Percentiles rank a stretch among this genome's conserved stretches.
phyloP scores from a whole-genome alignment of 2,888 invertebrate species.

The Celastrina argiolus region DNA sequence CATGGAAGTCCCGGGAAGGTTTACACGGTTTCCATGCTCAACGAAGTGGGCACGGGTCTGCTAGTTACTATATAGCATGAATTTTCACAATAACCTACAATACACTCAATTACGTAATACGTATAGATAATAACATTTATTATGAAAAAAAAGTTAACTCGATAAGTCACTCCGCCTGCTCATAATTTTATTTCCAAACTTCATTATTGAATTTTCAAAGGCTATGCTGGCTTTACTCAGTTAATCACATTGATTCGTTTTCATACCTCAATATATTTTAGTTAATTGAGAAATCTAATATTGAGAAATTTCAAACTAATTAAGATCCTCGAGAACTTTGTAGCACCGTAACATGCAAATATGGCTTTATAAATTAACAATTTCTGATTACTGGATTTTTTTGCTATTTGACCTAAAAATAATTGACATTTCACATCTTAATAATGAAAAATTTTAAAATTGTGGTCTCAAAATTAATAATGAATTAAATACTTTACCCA shows the following conservation, averaged over 20 bases:
- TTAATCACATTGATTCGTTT: conserved; percentile 16
- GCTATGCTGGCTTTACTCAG: conserved; percentile 28
- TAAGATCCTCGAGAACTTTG: not conserved
- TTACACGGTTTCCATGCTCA: no score
- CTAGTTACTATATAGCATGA: no score
- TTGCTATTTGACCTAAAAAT: no score
- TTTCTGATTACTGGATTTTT: not conserved
- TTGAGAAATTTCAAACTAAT: conserved; percentile 4
- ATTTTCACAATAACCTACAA: no score
- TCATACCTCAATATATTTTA: conserved; percentile 2
- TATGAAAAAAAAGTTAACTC: not conserved
- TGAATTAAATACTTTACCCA: no score
- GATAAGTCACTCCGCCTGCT: conserved; percentile 24
- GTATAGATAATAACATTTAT: not conserved
- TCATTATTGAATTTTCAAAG: conserved; percentile 37
- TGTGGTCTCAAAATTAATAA: no score
- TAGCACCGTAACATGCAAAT: not conserved
- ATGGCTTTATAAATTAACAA: not conserved
- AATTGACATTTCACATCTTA: no score
- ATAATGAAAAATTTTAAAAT: no score
- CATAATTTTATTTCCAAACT: conserved; percentile 39
- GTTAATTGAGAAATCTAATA: conserved; percentile 16
- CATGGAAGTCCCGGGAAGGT: no score
- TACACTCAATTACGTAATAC: not conserved
- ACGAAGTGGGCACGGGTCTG: no score